phyloP scores from a whole-genome alignment of 2,888 invertebrate species.

The Unio pictorum region DNA sequence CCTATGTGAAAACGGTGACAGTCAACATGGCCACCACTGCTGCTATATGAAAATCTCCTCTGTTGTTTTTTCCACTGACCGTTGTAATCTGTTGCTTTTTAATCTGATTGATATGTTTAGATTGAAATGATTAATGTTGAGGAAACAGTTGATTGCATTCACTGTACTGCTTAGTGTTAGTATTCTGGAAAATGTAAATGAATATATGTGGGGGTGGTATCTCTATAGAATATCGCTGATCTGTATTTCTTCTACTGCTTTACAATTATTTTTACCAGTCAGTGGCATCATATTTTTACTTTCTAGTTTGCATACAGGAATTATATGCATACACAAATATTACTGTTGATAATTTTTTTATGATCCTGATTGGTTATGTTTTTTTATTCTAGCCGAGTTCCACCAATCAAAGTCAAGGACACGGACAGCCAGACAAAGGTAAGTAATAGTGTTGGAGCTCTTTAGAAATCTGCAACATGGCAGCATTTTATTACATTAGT shows the following conservation, averaged over 20 bases:
- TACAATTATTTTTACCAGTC: neutral
- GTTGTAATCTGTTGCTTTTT: too few relatives aligned
- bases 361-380: neutral
- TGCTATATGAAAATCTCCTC: neutral
- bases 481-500: neutral
- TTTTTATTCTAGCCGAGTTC: slow-evolving; percentile 18
- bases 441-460: neutral
- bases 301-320: neutral
- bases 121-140: too few relatives aligned
- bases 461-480: too few relatives aligned
- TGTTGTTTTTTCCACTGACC: too few relatives aligned
- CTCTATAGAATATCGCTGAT: too few relatives aligned
- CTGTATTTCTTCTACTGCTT: neutral
- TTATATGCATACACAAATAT: neutral
- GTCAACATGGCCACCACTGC: too few relatives aligned
- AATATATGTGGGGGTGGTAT: too few relatives aligned
- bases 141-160: too few relatives aligned
- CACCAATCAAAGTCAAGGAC: slow-evolving; percentile 9
- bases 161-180: too few relatives aligned
- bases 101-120: too few relatives aligned
- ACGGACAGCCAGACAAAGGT: slow-evolving; percentile 54
- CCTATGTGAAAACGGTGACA: too few relatives aligned
- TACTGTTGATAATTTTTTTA: neutral
- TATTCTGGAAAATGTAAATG: too few relatives aligned
- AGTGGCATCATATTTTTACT: neutral